phyloP scores from a whole-genome alignment of 2,888 invertebrate genomes.

The Thyatira batis region DNA sequence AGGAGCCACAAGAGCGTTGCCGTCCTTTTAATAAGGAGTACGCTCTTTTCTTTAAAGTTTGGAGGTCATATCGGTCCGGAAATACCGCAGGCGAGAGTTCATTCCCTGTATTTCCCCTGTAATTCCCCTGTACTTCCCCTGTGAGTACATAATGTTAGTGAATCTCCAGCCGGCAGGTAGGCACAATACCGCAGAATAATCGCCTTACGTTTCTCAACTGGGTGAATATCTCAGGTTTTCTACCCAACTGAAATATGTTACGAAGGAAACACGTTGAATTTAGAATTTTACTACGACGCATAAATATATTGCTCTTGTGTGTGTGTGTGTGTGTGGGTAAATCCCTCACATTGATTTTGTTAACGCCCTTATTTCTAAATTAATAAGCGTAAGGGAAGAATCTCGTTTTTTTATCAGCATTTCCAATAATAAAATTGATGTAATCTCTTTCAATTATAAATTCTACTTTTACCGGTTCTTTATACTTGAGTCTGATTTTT shows the following conservation, averaged over 20 bases:
- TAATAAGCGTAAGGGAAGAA: background rate
- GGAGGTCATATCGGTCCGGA: too few relatives aligned
- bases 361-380: background rate
- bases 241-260: constrained; percentile 13
- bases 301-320: too few relatives aligned
- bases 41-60: too few relatives aligned
- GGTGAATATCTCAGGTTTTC: constrained; percentile 32
- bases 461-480: too few relatives aligned
- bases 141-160: background rate
- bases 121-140: too few relatives aligned
- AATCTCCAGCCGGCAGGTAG: constrained; percentile 5
- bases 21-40: too few relatives aligned
- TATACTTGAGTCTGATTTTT: too few relatives aligned
- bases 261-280: background rate
- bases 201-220: constrained; percentile 29
- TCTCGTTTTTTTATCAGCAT: too few relatives aligned
- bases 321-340: too few relatives aligned
- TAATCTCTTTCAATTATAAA: too few relatives aligned
- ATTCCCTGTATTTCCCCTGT: constrained; percentile 7
- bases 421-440: too few relatives aligned
- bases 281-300: background rate
- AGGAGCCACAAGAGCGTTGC: too few relatives aligned
- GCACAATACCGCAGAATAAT: constrained; percentile 27
- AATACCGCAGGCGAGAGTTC: constrained; percentile 12
- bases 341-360: background rate